Evolutionary conservation across 1,140 invertebrate genomes (phyloP).

Genomic region (Ips nitidus): DNA sequence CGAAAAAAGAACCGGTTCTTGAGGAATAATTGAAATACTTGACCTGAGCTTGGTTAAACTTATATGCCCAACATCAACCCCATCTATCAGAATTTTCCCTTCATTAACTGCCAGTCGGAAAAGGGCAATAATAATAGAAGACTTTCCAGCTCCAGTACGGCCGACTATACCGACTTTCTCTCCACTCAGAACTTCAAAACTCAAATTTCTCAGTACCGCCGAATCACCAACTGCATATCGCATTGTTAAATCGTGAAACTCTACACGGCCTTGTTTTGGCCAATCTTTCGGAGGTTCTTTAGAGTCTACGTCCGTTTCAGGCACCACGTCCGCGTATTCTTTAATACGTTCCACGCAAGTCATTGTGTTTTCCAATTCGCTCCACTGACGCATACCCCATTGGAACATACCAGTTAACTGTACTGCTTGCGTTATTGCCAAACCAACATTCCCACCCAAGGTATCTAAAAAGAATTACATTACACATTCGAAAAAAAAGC

Average conservation of each 20-base stretch:
- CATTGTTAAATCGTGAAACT: slow-evolving; percentile 60
- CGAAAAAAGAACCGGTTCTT: slow-evolving; percentile 81
- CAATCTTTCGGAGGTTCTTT: slow-evolving; percentile 55
- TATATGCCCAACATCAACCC: slow-evolving; percentile 62
- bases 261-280: slow-evolving; percentile 37
- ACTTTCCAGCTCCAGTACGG: slow-evolving; percentile 68
- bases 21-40: slow-evolving; percentile 80
- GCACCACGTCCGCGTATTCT: slow-evolving; percentile 45
- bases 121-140: slow-evolving; percentile 71
- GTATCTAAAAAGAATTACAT: slow-evolving; percentile 46
- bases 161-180: slow-evolving; percentile 60
- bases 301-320: slow-evolving; percentile 30
- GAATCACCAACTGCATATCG: slow-evolving; percentile 67
- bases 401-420: slow-evolving; percentile 66
- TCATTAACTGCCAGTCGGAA: slow-evolving; percentile 70
- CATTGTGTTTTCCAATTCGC: slow-evolving; percentile 69
- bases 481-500: slow-evolving; percentile 1
- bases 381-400: slow-evolving; percentile 74
- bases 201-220: slow-evolving; percentile 65
- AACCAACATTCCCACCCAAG: slow-evolving; percentile 59
- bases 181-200: slow-evolving; percentile 60
- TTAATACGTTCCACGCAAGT: slow-evolving; percentile 65
- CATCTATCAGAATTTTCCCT: slow-evolving; percentile 75
- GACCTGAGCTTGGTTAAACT: slow-evolving; percentile 69
- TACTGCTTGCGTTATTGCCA: slow-evolving; percentile 59